Evolutionary conservation across 1,140 invertebrate species (phyloP).

Genomic region (Dinothrombium tinctorium): DNA sequence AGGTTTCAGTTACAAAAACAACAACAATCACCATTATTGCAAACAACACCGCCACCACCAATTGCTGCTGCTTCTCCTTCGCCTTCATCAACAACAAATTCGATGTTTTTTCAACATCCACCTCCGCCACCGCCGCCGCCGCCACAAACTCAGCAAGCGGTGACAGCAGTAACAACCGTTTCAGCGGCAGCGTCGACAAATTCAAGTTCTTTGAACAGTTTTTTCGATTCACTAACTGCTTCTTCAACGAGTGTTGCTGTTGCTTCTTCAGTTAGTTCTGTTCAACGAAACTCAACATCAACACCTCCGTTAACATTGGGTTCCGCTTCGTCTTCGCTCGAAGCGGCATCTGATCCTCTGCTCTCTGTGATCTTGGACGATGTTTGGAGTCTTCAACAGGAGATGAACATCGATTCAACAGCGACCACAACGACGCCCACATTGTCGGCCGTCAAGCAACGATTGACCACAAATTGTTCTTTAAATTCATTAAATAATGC

Average conservation of each 20-base stretch:
- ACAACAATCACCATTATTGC: background rate
- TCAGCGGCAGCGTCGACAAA: background rate
- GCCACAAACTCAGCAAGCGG: background rate
- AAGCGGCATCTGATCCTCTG: slow-evolving; percentile 29
- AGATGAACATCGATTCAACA: slow-evolving; percentile 10
- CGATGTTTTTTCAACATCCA: background rate
- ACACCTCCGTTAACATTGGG: background rate
- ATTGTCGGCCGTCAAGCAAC: too few species aligned
- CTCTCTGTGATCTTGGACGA: slow-evolving; percentile 57
- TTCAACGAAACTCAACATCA: background rate
- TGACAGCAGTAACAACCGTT: background rate
- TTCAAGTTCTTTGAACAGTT: background rate
- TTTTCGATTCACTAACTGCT: too few species aligned
- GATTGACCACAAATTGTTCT: background rate
- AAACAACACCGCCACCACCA: background rate
- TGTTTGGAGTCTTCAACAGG: slow-evolving; percentile 23
- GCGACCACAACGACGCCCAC: too few species aligned
- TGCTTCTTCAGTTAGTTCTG: too few species aligned
- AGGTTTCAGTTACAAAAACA: background rate
- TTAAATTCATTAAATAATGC: too few species aligned
- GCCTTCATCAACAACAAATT: background rate
- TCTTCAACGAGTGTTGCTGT: too few species aligned
- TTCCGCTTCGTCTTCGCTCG: background rate
- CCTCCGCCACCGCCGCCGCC: background rate
- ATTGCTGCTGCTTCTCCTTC: background rate